Conservation (phyloP, 2,888 invertebrate genomes). For the Formica aserva region DNA sequence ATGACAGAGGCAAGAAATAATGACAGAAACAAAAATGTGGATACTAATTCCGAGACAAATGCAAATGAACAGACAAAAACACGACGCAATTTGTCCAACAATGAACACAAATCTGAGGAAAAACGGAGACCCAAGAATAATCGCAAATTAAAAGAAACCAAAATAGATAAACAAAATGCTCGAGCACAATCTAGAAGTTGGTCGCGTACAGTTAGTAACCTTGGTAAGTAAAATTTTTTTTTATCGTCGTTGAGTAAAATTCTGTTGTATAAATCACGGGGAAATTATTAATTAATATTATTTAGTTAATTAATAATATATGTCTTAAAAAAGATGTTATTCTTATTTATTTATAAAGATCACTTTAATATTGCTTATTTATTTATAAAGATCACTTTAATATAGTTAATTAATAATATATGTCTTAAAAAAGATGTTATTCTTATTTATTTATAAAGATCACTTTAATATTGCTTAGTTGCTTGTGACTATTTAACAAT, state of each 20-base stretch:
- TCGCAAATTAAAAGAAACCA: conserved; percentile 56
- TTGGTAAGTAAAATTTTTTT: conserved; percentile 52
- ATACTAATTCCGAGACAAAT: conserved; percentile 17
- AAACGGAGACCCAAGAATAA: conserved; percentile 63
- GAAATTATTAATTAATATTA: not conserved
- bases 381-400: not conserved
- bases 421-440: not conserved
- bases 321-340: not conserved
- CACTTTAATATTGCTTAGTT: not conserved
- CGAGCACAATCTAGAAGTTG: conserved; percentile 63
- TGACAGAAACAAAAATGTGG: conserved; percentile 57
- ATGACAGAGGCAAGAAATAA: conserved; percentile 30
- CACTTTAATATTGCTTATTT: conserved; percentile 3
- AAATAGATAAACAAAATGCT: conserved; percentile 59
- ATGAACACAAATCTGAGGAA: conserved; percentile 60
- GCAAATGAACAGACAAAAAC: not conserved
- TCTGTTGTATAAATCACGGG: not conserved
- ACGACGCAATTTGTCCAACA: conserved; percentile 53
- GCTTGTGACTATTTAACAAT: not conserved
- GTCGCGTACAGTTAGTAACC: conserved; percentile 43
- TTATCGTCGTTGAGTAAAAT: not conserved
- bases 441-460: not conserved
- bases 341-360: not conserved
- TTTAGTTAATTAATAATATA: conserved; percentile 1
- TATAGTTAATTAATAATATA: conserved; percentile 1